Percentiles rank a stretch among this genome's conserved stretches.
phyloP scores from a whole-genome alignment of 2,888 invertebrate genomes.

The Diarsia rubi region DNA sequence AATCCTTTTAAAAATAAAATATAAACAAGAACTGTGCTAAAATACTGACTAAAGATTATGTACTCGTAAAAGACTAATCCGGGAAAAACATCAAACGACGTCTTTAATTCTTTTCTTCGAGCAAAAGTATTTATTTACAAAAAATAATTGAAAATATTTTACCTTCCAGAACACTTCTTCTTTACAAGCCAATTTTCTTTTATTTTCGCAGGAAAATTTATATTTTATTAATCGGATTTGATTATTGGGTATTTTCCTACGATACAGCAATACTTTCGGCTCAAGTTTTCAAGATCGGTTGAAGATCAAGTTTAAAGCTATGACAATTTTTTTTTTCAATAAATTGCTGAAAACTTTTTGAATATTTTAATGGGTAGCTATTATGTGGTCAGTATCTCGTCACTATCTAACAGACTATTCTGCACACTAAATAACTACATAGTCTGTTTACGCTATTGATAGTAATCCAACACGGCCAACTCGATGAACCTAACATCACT shows the following conservation, averaged over 20 bases:
- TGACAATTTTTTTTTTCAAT: background rate
- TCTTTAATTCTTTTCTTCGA: background rate
- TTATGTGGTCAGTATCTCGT: background rate
- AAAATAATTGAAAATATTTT: conserved; percentile 12
- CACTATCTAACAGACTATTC: background rate
- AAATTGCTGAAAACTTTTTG: background rate
- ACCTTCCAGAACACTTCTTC: conserved; percentile 5
- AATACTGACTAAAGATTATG: background rate
- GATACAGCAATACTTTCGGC: too few relatives aligned
- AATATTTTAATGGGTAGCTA: background rate
- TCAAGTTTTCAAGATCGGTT: background rate
- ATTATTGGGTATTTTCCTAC: too few relatives aligned
- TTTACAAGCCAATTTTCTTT: background rate
- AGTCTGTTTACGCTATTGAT: background rate
- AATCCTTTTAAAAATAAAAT: background rate
- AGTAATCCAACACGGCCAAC: background rate
- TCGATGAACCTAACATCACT: too few relatives aligned
- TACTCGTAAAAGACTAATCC: background rate
- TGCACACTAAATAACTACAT: background rate
- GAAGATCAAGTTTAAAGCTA: background rate
- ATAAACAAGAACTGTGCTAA: background rate
- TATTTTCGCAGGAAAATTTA: background rate
- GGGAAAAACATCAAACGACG: background rate
- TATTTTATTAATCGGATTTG: background rate
- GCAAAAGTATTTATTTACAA: background rate